Percentiles rank a stretch among this genome's conserved stretches.
Conservation (phyloP, 2,797 vertebrate species). For the Crypturellus tataupa region DNA sequence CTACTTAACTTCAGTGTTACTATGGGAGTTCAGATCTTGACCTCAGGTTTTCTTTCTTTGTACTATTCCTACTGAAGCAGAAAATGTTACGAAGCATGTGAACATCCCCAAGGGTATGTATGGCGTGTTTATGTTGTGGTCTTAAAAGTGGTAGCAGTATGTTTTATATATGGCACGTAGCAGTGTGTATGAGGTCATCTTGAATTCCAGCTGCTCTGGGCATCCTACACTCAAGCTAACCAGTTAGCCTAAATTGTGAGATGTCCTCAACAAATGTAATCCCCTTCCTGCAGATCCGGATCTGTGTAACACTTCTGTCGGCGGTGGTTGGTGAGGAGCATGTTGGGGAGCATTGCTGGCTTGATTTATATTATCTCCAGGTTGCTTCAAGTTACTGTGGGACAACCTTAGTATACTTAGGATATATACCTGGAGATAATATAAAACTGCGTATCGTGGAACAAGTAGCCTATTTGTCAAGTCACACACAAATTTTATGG, state of each 20-base stretch:
- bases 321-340: background rate
- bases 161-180: fast-evolving
- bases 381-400: background rate
- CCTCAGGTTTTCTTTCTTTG: background rate
- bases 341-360: background rate
- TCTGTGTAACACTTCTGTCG: background rate
- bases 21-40: background rate
- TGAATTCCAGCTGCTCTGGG: background rate
- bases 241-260: background rate
- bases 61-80: background rate
- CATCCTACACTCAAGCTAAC: background rate
- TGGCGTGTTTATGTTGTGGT: background rate
- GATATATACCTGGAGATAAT: too few relatives aligned
- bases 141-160: background rate
- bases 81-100: background rate
- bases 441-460: background rate
- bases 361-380: background rate
- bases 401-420: background rate
- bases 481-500: background rate
- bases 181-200: background rate
- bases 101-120: background rate
- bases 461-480: background rate
- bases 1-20: background rate
- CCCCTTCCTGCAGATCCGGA: background rate
- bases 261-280: background rate